Base-by-base conservation (phyloP, 2,888 invertebrate genomes). In the Drosophila cognata region DNA sequence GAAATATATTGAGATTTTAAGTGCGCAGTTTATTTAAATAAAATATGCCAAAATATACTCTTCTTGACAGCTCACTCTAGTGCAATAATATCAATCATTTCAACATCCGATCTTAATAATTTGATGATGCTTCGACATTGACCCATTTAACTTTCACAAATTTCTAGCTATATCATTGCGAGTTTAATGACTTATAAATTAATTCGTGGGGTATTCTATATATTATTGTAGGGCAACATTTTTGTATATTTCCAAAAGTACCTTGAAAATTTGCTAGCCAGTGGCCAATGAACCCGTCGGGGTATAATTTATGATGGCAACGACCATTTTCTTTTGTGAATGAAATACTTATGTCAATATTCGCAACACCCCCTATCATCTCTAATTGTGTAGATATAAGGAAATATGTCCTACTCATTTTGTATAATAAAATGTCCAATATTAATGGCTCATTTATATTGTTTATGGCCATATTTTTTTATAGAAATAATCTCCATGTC, bases 71-170 rank as follows among this genome's bases (percentile, higher is more conserved):
- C 28, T 18, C 28, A 3, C 0, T 13, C 8, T 29, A 36, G 28
- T 48, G 10, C 11, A 46, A 31, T 41, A 13, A 29, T 48, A 74
- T 66, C 29, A 55, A 31, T n/a, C 6, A 57, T 79, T 84, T 69
- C 53, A 69, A 65, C 85, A 77, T 88, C 71, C 85, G 84, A 21
- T 65, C 31, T 13, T 11, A 62, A 56, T 16, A 53, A 51, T 52
- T 50, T 67, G 60, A 52, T 48, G 55, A 28, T 11, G 55, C 13
- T 55, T 46, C 57, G 87, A 71, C 82, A 79, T 81, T 84, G 84
- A 87, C 88, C 77, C 52, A 89, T 68, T 74, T 79, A 72, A 73
- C 77, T 62, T 89, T 81, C 55, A 36, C 67, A 79, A 69, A 51
- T 61, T 71, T 81, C 50, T 25, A 73, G 57, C 62, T n/a, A 55